These are phyloP conservation scores for Trisateles emortualis DNA, from an alignment of 2,888 invertebrate genomes.

Conservation along the genomic window DNA sequence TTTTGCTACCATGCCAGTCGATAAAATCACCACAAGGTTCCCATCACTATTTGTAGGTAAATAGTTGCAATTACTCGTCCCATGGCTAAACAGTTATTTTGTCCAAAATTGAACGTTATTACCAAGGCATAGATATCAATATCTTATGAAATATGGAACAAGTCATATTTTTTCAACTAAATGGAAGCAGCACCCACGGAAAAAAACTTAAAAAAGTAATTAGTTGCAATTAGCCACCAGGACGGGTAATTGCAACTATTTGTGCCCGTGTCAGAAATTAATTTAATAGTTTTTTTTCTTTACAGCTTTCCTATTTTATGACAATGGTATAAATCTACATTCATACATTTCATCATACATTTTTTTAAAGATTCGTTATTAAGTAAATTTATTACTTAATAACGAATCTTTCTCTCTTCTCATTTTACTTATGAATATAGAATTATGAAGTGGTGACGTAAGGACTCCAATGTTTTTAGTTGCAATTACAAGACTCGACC, in stretches of 20 bases:
- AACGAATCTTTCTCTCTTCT: constrained; percentile 4
- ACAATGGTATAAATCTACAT: constrained; percentile 13
- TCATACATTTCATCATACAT: too few species aligned
- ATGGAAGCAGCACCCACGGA: constrained; percentile 8
- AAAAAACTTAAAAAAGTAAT: constrained; percentile 10
- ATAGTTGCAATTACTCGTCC: constrained; percentile 10
- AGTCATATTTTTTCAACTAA: constrained; percentile 11
- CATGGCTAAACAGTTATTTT: constrained; percentile 11
- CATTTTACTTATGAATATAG: constrained; percentile 12
- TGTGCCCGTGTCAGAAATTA: too few species aligned
- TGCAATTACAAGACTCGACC: too few species aligned
- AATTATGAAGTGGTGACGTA: constrained; percentile 8
- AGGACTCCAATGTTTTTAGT: too few species aligned
- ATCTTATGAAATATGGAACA: constrained; percentile 13
- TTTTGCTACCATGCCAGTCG: constrained; percentile 11
- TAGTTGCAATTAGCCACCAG: constrained; percentile 2
- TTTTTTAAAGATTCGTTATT: too few species aligned
- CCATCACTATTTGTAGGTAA: constrained; percentile 11
- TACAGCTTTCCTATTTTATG: constrained; percentile 9
- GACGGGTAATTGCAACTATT: constrained; percentile 7
- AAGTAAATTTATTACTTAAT: too few species aligned
- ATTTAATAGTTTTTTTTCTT: not conserved
- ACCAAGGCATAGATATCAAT: constrained; percentile 9
- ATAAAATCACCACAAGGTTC: constrained; percentile 7
- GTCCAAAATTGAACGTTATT: constrained; percentile 10